These are phyloP conservation scores for Neogale vison DNA, from an alignment of 2,113 vertebrate species.

Conservation along the genomic window DNA sequence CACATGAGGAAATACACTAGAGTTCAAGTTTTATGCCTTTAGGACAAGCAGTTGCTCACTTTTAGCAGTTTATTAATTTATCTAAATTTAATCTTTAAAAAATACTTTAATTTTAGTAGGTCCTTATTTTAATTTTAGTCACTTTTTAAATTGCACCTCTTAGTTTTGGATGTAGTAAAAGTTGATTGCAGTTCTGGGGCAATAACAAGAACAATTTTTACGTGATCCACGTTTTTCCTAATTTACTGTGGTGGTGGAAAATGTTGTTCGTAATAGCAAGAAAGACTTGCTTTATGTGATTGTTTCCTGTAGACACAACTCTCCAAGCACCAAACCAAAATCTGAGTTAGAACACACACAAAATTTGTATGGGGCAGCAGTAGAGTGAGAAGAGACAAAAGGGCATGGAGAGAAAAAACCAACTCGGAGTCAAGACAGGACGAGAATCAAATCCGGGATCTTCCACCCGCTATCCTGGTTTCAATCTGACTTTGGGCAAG, in stretches of 20 bases:
- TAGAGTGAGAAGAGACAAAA: neutral
- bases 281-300: neutral
- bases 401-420: neutral
- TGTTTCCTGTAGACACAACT: neutral
- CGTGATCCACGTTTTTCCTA: neutral
- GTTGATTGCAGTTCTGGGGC: neutral
- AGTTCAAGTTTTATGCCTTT: neutral
- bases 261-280: neutral
- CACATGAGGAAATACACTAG: neutral
- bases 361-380: neutral
- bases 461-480: neutral
- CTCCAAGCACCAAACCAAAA: neutral
- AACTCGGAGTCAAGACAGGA: neutral
- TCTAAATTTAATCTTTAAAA: neutral
- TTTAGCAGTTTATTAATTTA: neutral
- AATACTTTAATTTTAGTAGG: neutral
- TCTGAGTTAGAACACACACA: neutral
- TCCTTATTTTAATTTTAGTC: neutral
- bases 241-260: neutral
- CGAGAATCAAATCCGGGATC: neutral
- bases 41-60: neutral
- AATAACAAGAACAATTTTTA: neutral
- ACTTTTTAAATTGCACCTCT: neutral
- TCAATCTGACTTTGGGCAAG: neutral
- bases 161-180: neutral